Conservation (phyloP, 2,797 vertebrate species). For the Leucoraja ocellata region DNA sequence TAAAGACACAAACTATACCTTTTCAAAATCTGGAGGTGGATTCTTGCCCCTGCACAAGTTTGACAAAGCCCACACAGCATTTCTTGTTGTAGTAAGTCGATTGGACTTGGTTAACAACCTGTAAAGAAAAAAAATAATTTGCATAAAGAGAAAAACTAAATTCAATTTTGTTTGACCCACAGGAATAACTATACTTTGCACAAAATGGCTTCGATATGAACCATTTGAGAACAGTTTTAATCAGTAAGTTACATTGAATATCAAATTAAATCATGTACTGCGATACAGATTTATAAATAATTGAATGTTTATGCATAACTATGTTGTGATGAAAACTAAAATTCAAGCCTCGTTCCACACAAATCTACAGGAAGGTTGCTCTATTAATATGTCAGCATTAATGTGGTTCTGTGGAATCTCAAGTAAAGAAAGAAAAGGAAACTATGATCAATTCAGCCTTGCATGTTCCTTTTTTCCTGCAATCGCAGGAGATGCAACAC, state of each 20-base stretch:
- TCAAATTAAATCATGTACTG: neutral
- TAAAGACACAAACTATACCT: slow-evolving; percentile 56
- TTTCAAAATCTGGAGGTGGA: slow-evolving; percentile 80
- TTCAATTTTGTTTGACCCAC: neutral
- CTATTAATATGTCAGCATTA: neutral
- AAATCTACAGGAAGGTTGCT: neutral
- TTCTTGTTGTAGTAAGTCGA: slow-evolving; percentile 90
- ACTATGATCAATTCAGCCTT: neutral
- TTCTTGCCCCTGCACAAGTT: slow-evolving; percentile 87
- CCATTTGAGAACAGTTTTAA: neutral
- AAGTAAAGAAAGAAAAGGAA: neutral
- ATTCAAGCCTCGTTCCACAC: no score
- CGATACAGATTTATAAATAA: neutral
- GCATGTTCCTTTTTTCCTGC: neutral
- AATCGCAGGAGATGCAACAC: no score
- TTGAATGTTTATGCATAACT: neutral
- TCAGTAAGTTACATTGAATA: neutral
- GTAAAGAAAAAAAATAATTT: slow-evolving; percentile 46
- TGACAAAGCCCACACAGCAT: slow-evolving; percentile 86
- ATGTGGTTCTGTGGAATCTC: neutral
- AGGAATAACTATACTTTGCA: neutral
- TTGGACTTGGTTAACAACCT: slow-evolving; percentile 87
- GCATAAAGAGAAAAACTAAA: neutral
- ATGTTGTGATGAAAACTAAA: neutral
- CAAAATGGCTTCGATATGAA: no score